Percentiles rank a stretch among this genome's conserved stretches.
Conservation (phyloP, 2,797 vertebrate species). For the Crenichthys baileyi region DNA sequence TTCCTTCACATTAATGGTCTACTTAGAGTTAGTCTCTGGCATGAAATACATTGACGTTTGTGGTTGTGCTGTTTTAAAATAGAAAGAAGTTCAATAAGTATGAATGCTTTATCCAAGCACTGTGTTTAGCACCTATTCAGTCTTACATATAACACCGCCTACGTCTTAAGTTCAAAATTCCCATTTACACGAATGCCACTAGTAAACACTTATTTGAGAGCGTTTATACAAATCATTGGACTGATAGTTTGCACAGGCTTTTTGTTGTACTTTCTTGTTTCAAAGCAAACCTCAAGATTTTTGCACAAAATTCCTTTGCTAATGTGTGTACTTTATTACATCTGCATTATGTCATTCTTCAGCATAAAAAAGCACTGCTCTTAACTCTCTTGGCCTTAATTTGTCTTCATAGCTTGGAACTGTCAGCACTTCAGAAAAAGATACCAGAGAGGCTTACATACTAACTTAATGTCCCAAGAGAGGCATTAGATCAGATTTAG, state of each 20-base stretch:
- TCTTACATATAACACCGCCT: neutral
- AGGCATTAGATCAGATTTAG: slow-evolving; percentile 40
- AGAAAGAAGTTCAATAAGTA: neutral
- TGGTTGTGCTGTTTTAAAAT: neutral
- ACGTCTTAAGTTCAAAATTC: neutral
- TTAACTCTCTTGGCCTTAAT: slow-evolving; percentile 26
- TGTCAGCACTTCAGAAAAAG: slow-evolving; percentile 67
- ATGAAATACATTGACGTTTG: neutral
- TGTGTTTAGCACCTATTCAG: neutral
- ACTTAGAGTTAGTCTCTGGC: neutral
- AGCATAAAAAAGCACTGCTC: neutral
- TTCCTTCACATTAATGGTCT: neutral
- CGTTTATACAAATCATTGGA: neutral
- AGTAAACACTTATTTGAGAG: neutral
- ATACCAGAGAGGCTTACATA: slow-evolving; percentile 41
- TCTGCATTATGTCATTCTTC: neutral
- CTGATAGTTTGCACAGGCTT: neutral
- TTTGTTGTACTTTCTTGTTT: neutral
- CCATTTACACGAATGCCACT: neutral
- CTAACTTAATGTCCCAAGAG: slow-evolving; percentile 42
- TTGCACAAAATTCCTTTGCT: neutral
- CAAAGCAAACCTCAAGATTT: neutral
- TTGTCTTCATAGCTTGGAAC: slow-evolving; percentile 68
- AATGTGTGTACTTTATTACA: neutral
- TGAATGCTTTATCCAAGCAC: neutral